Base-by-base conservation (phyloP, 2,113 vertebrate genomes). In the Callaeas wilsoni region DNA sequence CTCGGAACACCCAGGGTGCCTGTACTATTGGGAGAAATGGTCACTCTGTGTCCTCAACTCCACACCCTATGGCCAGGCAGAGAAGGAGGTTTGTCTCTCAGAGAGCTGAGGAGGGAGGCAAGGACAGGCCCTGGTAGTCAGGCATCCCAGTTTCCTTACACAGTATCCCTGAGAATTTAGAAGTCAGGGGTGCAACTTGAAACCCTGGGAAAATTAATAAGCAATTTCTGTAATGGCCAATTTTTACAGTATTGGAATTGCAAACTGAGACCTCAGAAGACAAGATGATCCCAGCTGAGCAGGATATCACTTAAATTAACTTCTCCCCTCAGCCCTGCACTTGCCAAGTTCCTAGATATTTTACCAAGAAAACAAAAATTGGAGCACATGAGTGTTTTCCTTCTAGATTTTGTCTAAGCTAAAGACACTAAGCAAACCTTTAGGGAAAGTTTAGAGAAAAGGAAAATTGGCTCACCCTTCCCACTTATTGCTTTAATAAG, bases 331-430 rank as follows among this genome's bases (percentile, higher is more conserved):
- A 85, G 65, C 22, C n/a, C 56, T 71, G 33, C 60, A n/a, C 75
- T 93, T 80, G 92, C 81, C 93, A 96, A 77, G 70, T 77, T 95
- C 23, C 80, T 69, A 59, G 73, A 69, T 59, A 42, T 80, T 94
- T 93, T 91, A 94, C 87, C 79, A 89, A 82, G 91, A 84, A 88
- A 94, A 84, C 62, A 93, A 88, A 86, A 89, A 85, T n/a, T 83
- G 84, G 89, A 84, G 46, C 25, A 14, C 47, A 59, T 0, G 0
- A 78, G 30, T 75, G 85, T 78, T 96, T 95, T 85, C 81, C 53
- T 64, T 87, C 49, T 74, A 82, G 62, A 84, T 90, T 96, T 91
- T 79, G 64, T 81, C 86, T 93, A 76, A 89, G 59, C 56, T 85
- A 79, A 67, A 94, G 84, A 88, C 56, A 41, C 57, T 65, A 60